phyloP scores from a whole-genome alignment of 30 jellyfish, hydroid and myxozoan genomes.

The Aurelia aurita region DNA sequence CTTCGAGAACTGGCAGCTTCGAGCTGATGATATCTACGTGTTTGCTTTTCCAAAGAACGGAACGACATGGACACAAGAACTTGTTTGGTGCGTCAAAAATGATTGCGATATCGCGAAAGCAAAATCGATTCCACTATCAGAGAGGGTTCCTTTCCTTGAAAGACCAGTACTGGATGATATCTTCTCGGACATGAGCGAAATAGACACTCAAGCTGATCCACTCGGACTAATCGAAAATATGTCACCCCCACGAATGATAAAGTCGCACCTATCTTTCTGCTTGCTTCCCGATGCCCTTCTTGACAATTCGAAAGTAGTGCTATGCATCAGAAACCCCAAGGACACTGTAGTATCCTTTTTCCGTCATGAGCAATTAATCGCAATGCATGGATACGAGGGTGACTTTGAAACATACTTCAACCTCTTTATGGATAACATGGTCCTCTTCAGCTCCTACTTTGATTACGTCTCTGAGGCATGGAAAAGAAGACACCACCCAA shows the following conservation, averaged over 20 bases:
- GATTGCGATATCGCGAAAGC: background rate
- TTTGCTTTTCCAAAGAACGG: constrained; percentile 40
- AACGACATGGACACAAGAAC: constrained; percentile 46
- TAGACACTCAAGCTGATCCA: too few species aligned
- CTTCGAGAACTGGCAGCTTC: constrained; percentile 1
- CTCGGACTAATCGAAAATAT: background rate
- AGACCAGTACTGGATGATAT: constrained; percentile 7
- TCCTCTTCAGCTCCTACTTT: constrained; percentile 22
- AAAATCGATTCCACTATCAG: background rate
- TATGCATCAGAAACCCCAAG: constrained; percentile 55
- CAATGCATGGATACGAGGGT: constrained; percentile 13
- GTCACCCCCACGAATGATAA: constrained; percentile 36
- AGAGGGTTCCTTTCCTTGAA: constrained; percentile 13
- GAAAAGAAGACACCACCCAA: constrained; percentile 47
- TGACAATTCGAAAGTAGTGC: constrained; percentile 39
- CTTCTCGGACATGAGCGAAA: background rate
- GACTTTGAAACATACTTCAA: constrained; percentile 14
- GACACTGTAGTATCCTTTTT: constrained; percentile 44
- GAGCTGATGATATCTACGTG: constrained; percentile 34
- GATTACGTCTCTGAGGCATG: constrained; percentile 31
- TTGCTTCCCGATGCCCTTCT: constrained; percentile 50
- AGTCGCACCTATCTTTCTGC: constrained; percentile 38
- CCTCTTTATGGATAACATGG: constrained; percentile 16
- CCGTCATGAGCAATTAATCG: constrained; percentile 36
- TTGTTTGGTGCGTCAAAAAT: background rate